Percentiles rank a stretch among this genome's conserved stretches.
phyloP scores from a whole-genome alignment of 2,797 vertebrate genomes.

The Tragelaphus oryx region DNA sequence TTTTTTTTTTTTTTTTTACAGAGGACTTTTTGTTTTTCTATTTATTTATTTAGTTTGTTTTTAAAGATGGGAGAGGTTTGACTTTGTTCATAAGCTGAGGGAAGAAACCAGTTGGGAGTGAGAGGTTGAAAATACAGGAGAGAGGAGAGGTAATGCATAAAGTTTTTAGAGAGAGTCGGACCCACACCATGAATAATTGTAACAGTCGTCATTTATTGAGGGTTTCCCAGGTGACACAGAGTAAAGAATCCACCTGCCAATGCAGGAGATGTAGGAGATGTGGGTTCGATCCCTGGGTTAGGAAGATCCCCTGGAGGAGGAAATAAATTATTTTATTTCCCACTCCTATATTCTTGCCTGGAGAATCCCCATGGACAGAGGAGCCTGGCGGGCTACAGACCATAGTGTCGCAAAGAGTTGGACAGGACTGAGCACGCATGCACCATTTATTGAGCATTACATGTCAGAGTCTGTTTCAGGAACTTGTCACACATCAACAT shows the following conservation, averaged over 20 bases:
- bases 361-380: background rate
- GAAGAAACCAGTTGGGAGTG: background rate
- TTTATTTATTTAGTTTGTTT: background rate
- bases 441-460: background rate
- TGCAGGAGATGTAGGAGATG: background rate
- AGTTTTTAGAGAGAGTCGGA: background rate
- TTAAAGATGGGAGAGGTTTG: background rate
- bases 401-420: accelerated
- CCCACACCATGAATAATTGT: background rate
- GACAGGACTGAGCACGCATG: background rate
- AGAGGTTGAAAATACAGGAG: background rate
- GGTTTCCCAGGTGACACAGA: background rate
- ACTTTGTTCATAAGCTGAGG: background rate
- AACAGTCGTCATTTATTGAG: background rate
- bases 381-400: background rate
- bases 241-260: background rate
- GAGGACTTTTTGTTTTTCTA: background rate
- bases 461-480: background rate
- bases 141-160: background rate
- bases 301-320: background rate
- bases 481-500: background rate
- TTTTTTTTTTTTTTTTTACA: background rate
- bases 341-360: background rate
- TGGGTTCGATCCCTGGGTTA: background rate
- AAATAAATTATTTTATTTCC: background rate